These are phyloP conservation scores for Lithobates pipiens DNA, from an alignment of 2,797 vertebrate genomes.

Conservation along the genomic window DNA sequence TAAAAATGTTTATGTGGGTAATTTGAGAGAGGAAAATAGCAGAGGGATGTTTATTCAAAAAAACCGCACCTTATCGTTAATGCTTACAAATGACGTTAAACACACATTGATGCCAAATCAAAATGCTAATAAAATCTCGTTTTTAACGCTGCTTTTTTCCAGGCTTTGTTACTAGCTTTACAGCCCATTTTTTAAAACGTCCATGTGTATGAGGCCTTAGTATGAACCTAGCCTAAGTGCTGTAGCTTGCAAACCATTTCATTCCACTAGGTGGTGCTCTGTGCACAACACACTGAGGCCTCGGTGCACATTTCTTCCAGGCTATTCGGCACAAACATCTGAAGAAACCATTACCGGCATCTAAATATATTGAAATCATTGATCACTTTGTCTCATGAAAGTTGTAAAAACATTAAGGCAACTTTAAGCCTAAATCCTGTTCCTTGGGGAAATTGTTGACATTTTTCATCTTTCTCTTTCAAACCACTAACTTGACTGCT, in stretches of 20 bases:
- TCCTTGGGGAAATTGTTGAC: not conserved
- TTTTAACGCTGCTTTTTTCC: no score
- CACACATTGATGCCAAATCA: no score
- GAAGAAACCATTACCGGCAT: slow-evolving; percentile 14
- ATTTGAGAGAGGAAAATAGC: no score
- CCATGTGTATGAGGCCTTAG: no score
- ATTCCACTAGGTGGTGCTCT: slow-evolving; percentile 55
- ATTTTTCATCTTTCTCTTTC: not conserved
- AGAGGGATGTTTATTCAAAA: no score
- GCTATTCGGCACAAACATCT: not conserved
- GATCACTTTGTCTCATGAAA: slow-evolving; percentile 11
- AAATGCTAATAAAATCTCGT: no score
- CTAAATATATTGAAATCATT: slow-evolving; percentile 33
- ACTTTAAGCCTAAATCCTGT: not conserved
- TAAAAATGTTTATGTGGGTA: no score
- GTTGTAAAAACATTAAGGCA: slow-evolving; percentile 16
- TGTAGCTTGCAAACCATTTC: not conserved
- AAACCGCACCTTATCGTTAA: no score
- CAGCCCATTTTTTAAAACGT: no score
- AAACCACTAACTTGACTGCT: not conserved
- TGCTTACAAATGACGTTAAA: no score
- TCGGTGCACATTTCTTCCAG: not conserved
- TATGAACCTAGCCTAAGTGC: no score
- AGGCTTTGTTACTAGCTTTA: no score
- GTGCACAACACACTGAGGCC: slow-evolving; percentile 17